Percentiles rank a stretch among this genome's conserved stretches.
Evolutionary conservation across 1,140 invertebrate genomes (phyloP).

Genomic region (Acromyrmex echinatior): DNA sequence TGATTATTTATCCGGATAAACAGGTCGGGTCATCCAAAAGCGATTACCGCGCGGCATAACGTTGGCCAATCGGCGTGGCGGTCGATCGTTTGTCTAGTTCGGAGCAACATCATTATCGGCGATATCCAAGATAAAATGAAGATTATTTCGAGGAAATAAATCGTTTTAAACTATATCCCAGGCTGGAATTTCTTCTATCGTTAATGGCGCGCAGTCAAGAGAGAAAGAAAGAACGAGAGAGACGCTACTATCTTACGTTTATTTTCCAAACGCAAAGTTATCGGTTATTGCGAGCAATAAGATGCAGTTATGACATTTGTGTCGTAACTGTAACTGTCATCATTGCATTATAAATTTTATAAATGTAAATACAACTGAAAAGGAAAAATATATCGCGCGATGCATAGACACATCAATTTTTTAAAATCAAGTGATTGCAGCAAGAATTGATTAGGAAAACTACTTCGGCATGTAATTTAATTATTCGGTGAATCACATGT

Average conservation of each 20-base stretch:
- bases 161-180: not conserved
- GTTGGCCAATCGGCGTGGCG: constrained; percentile 46
- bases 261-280: constrained; percentile 6
- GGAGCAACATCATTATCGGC: not conserved
- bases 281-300: not conserved
- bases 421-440: not conserved
- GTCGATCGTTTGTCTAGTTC: constrained; percentile 50
- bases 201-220: not conserved
- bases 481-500: not conserved
- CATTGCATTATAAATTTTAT: not conserved
- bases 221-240: not conserved
- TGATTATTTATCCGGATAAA: constrained; percentile 72
- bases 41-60: constrained; percentile 64
- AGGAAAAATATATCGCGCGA: not conserved
- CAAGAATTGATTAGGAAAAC: not conserved
- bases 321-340: not conserved
- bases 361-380: not conserved
- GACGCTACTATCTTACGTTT: not conserved
- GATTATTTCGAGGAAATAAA: constrained; percentile 21
- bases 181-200: not conserved
- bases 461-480: not conserved
- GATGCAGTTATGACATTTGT: not conserved
- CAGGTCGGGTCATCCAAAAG: constrained; percentile 73
- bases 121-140: not conserved
- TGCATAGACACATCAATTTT: not conserved